These are phyloP conservation scores for Craniophora ligustri DNA, from an alignment of 2,888 invertebrate genomes.

Conservation along the genomic window DNA sequence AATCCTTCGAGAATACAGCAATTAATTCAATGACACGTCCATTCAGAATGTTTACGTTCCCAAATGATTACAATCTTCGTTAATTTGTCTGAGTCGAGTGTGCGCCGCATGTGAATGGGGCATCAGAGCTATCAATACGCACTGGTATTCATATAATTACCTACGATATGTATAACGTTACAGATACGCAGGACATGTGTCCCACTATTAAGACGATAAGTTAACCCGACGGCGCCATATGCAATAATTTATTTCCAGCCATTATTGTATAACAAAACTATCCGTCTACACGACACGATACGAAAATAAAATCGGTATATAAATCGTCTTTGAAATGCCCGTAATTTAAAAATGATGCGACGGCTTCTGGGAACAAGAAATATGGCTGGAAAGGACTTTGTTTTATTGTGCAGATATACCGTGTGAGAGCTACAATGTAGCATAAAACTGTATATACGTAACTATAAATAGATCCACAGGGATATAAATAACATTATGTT, in stretches of 20 bases:
- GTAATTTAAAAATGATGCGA: slow-evolving; percentile 50
- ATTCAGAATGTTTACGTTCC: slow-evolving; percentile 18
- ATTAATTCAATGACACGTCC: slow-evolving; percentile 6
- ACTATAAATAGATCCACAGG: too few species aligned
- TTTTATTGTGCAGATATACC: slow-evolving; percentile 46
- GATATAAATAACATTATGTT: too few species aligned
- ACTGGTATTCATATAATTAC: slow-evolving; percentile 53
- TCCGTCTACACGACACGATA: slow-evolving; percentile 31
- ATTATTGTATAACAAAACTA: slow-evolving; percentile 48
- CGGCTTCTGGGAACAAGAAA: slow-evolving; percentile 36
- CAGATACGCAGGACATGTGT: slow-evolving; percentile 64
- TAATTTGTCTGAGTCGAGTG: slow-evolving; percentile 29
- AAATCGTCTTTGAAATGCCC: slow-evolving; percentile 45
- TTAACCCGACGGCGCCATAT: slow-evolving; percentile 69
- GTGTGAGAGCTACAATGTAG: slow-evolving; percentile 23
- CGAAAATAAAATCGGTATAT: slow-evolving; percentile 50
- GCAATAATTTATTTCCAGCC: slow-evolving; percentile 55
- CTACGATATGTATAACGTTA: slow-evolving; percentile 43
- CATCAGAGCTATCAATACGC: slow-evolving; percentile 33
- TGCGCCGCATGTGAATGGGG: slow-evolving; percentile 43
- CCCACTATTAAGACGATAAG: slow-evolving; percentile 71
- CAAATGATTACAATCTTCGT: slow-evolving; percentile 21
- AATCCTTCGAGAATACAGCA: neutral
- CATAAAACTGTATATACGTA: too few species aligned
- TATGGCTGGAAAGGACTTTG: slow-evolving; percentile 28